phyloP scores from a whole-genome alignment of 2,113 vertebrate species.

The Numida meleagris region DNA sequence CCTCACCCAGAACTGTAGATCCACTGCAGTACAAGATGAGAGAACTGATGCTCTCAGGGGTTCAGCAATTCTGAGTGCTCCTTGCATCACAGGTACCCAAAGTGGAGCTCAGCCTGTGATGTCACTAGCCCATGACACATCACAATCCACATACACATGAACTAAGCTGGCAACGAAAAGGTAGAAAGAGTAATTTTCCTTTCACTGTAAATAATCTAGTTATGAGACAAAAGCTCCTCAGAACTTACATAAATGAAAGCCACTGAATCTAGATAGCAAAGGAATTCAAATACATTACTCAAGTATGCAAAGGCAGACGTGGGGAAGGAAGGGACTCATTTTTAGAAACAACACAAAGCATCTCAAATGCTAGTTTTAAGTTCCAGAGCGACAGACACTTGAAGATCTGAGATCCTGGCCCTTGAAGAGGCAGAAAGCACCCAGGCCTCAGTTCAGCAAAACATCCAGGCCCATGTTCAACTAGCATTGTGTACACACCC shows the following conservation, averaged over 20 bases:
- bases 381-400: not conserved
- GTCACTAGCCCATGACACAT: not conserved
- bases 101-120: not conserved
- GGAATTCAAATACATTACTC: not conserved
- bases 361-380: not conserved
- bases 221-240: not conserved
- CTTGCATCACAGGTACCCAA: not conserved
- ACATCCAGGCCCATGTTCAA: fast-evolving
- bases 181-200: not conserved
- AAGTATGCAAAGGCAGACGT: not conserved
- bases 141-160: not conserved
- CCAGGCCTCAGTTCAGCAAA: not conserved
- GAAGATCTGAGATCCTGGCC: not conserved
- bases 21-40: not conserved
- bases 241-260: not conserved
- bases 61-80: not conserved
- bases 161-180: not conserved
- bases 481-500: not conserved
- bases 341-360: not conserved
- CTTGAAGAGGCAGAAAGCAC: not conserved
- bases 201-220: not conserved
- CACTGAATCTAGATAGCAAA: not conserved
- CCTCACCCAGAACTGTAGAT: not conserved
- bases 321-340: not conserved
- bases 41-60: not conserved